A percentile compares a stretch with the other conserved stretches of the same genome.
Conservation (phyloP, 2,888 invertebrate species). For the Calliscelio sp. region DNA sequence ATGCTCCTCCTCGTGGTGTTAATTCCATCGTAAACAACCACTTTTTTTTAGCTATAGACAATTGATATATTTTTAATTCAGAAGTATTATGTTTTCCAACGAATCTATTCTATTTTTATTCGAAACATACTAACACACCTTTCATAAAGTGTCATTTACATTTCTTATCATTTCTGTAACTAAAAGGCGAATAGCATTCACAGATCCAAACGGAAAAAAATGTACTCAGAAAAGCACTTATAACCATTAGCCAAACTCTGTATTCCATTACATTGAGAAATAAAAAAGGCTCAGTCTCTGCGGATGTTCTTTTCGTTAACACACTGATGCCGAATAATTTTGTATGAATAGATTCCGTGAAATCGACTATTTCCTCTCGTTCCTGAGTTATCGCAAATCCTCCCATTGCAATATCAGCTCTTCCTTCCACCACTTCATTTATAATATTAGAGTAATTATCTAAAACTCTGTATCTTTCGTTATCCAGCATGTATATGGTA, state of each 20-base stretch:
- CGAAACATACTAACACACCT: not conserved
- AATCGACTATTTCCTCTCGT: slow-evolving; percentile 97
- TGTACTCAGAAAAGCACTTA: not conserved
- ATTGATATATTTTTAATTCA: no score
- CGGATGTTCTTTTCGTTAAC: not conserved
- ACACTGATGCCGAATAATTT: not conserved
- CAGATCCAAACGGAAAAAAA: slow-evolving; percentile 22
- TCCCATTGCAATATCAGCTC: slow-evolving; percentile 96
- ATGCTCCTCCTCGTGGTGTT: no score
- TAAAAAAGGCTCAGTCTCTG: slow-evolving; percentile 1
- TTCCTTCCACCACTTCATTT: slow-evolving; percentile 91
- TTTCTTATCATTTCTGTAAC: not conserved
- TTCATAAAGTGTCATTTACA: not conserved
- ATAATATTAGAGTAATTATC: slow-evolving; percentile 93
- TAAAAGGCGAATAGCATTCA: slow-evolving; percentile 22
- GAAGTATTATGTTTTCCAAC: no score
- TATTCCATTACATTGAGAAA: slow-evolving; percentile 15
- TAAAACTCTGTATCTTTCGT: slow-evolving; percentile 86
- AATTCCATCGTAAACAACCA: no score
- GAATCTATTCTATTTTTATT: no score
- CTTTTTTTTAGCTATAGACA: no score
- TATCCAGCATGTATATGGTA: slow-evolving; percentile 96
- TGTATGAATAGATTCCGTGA: slow-evolving; percentile 95
- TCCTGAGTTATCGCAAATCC: slow-evolving; percentile 98
- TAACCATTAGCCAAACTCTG: slow-evolving; percentile 32